Evolutionary conservation across 1,140 invertebrate genomes (phyloP), one percentile per base, ranked within the genome.

Genomic region (Papilio polytes): DNA sequence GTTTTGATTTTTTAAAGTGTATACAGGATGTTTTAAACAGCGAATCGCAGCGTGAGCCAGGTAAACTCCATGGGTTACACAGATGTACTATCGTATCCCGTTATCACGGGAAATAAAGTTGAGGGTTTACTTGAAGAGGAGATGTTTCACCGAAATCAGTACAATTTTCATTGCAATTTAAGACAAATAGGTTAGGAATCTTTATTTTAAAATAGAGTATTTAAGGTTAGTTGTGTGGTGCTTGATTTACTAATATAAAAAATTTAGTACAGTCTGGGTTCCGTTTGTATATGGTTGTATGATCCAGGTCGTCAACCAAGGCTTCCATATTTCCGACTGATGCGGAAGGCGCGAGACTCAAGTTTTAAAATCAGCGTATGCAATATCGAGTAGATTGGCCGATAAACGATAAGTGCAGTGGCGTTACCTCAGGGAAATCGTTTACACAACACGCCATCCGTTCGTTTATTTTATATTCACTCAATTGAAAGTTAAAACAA

Each of bases 231-330:
- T 56, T n/a, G 53, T 56, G n/a, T 56, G 8, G 15, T 18, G 6
- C 3, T 63, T 12, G 59, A 13, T 22, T 26, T 66, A 31, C 12
- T 13, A 13, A 66, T 3, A 66, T 18, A 15, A 15, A 26, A 63
- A 63, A 63, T 6, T 77, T 83, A 73, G 26, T 91, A 93, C 91
- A 91, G 79, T 91, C 83, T 63, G 81, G 84, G 63, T 89, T 86
- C 41, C 88, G 83, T 20, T 80, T 82, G 80, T 93, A 94, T 80
- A 94, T 94, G 72, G 87, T 88, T 59, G 92, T 89, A 82, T 94
- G 92, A 74, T 94, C 92, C 48, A 94, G 89, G 74, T 89, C 83
- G 46, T 94, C 92, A 8, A 88, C 83, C 63, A 90, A 84, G 15
- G 87, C 85, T 36, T 84, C 85, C 92, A 94, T 94, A 44, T 78